Conservation (phyloP, 2,113 vertebrate species). For the Chascanopsetta lugubris region DNA sequence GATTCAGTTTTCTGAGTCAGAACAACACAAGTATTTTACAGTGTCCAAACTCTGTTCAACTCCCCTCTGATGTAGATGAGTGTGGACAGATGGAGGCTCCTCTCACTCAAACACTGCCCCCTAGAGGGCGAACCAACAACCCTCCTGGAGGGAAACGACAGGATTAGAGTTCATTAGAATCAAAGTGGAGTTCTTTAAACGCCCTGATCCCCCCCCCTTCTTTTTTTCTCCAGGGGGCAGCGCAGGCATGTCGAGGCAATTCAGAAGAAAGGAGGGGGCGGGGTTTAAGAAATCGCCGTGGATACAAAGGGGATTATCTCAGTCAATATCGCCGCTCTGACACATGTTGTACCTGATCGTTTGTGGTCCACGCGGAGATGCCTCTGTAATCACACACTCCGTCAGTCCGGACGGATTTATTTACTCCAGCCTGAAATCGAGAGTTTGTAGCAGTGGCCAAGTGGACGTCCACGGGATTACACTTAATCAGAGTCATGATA, state of each 20-base stretch:
- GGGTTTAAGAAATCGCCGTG: slow-evolving; percentile 5
- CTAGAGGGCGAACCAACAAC: slow-evolving; percentile 73
- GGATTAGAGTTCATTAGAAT: slow-evolving; percentile 17
- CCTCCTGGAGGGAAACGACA: not conserved
- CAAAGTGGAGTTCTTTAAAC: not conserved
- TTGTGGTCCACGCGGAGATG: slow-evolving; percentile 29
- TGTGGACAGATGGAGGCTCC: slow-evolving; percentile 60
- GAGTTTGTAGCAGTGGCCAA: slow-evolving; percentile 20
- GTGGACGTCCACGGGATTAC: not conserved
- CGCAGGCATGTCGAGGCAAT: not conserved
- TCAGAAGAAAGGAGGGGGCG: not conserved
- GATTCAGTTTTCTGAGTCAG: too few species aligned
- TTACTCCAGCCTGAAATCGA: slow-evolving; percentile 36
- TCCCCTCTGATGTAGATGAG: slow-evolving; percentile 35
- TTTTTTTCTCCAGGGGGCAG: too few species aligned
- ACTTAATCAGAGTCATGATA: slow-evolving; percentile 27
- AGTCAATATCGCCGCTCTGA: slow-evolving; percentile 2
- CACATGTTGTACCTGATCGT: slow-evolving; percentile 32
- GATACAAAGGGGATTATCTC: not conserved
- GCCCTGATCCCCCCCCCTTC: too few species aligned
- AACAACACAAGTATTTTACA: too few species aligned
- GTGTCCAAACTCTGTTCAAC: too few species aligned
- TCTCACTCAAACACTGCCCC: slow-evolving; percentile 81
- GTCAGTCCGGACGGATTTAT: slow-evolving; percentile 27
- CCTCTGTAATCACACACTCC: slow-evolving; percentile 30